A percentile compares a stretch with the other conserved stretches of the same genome.
phyloP scores from a whole-genome alignment of 2,888 invertebrate species.

The Tachina grossa region DNA sequence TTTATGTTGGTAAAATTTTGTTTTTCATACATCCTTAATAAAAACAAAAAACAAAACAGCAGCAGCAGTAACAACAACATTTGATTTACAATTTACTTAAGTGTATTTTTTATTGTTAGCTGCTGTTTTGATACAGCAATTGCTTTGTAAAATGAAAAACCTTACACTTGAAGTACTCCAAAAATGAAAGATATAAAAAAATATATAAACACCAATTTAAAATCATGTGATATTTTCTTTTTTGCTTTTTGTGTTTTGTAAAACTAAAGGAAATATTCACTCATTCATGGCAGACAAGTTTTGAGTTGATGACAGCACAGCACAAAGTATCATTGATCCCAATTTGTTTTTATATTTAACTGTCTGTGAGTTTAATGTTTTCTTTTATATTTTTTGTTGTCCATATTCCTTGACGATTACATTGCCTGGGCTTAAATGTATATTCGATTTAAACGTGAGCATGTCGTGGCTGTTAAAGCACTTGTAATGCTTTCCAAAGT shows the following conservation, averaged over 20 bases:
- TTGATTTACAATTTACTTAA: slow-evolving; percentile 26
- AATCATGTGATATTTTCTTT: slow-evolving; percentile 23
- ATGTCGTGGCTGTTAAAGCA: slow-evolving; percentile 42
- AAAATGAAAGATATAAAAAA: not conserved
- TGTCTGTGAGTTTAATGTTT: slow-evolving; percentile 31
- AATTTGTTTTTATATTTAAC: slow-evolving; percentile 6
- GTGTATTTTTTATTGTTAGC: slow-evolving; percentile 15
- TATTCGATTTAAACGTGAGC: slow-evolving; percentile 49
- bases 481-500: slow-evolving; percentile 24
- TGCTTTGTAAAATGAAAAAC: slow-evolving; percentile 8
- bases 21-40: not conserved
- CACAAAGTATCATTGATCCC: slow-evolving; percentile 41
- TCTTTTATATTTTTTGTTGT: slow-evolving; percentile 17
- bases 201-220: slow-evolving; percentile 32
- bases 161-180: slow-evolving; percentile 21
- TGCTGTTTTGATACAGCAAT: slow-evolving; percentile 36
- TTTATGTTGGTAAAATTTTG: not conserved
- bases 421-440: slow-evolving; percentile 56
- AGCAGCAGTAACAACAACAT: not conserved
- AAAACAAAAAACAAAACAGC: not conserved
- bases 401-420: slow-evolving; percentile 59
- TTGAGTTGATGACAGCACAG: slow-evolving; percentile 21
- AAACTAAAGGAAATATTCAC: not conserved
- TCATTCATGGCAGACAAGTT: slow-evolving; percentile 31
- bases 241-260: not conserved